phyloP scores from a whole-genome alignment of 1,140 invertebrate genomes.

The Telenomus remus region DNA sequence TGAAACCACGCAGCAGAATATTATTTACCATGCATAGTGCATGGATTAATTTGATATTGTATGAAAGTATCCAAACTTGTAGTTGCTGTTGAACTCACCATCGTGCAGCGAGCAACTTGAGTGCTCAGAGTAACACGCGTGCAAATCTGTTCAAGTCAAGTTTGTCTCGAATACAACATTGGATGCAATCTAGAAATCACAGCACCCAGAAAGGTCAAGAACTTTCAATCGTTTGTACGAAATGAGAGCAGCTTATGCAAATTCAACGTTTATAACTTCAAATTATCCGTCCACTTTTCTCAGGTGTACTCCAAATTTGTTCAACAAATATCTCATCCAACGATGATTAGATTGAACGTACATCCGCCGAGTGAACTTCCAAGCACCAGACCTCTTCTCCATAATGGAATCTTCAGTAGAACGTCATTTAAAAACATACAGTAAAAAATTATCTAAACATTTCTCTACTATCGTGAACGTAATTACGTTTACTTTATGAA shows the following conservation, averaged over 20 bases:
- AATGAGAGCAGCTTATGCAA: constrained; percentile 21
- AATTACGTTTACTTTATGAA: too few relatives aligned
- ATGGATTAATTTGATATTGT: constrained; percentile 27
- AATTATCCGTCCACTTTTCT: constrained; percentile 24
- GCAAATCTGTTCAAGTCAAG: constrained; percentile 48
- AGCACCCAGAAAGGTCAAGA: constrained; percentile 48
- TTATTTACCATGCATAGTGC: constrained; percentile 14
- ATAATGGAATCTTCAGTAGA: too few relatives aligned
- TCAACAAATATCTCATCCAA: too few relatives aligned
- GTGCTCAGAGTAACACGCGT: constrained; percentile 52
- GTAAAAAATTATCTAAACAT: too few relatives aligned
- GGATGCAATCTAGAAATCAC: constrained; percentile 41
- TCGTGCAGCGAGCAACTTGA: constrained; percentile 43
- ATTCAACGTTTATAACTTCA: constrained; percentile 21
- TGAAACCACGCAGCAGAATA: constrained; percentile 8
- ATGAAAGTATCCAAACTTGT: constrained; percentile 34
- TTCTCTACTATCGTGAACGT: too few relatives aligned
- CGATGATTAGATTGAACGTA: too few relatives aligned
- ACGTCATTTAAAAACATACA: too few relatives aligned
- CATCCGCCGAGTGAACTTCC: too few relatives aligned
- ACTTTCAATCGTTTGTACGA: constrained; percentile 32
- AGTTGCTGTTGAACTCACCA: constrained; percentile 32
- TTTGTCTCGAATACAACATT: constrained; percentile 31
- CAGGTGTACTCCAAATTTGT: neutral
- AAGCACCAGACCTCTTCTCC: too few relatives aligned